Percentiles rank a stretch among this genome's conserved stretches.
These are phyloP conservation scores for Nesometra sesokonis DNA, from an alignment of 35 echinoderm and acorn worm species.

Conservation along the genomic window DNA sequence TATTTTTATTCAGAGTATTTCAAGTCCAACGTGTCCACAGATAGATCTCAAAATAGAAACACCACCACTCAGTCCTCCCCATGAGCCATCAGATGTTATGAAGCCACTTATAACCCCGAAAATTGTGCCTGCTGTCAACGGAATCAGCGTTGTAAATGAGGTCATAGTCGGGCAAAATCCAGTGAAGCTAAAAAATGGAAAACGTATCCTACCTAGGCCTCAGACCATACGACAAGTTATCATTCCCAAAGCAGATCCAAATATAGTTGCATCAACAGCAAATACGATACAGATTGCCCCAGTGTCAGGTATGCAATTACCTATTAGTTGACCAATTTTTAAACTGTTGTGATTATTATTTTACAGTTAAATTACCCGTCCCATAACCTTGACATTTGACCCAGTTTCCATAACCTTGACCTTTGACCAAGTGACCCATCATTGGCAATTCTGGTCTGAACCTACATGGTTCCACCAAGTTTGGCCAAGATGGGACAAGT, in stretches of 20 bases:
- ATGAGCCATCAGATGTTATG: slow-evolving; percentile 8
- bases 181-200: neutral
- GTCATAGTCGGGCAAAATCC: neutral
- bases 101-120: neutral
- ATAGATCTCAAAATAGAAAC: slow-evolving; percentile 50
- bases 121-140: neutral
- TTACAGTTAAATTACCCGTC: no score
- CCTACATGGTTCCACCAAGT: no score
- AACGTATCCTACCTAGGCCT: neutral
- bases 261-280: neutral
- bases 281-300: slow-evolving; percentile 29
- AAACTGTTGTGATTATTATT: no score
- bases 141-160: slow-evolving; percentile 9
- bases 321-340: no score
- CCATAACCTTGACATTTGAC: no score
- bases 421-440: no score
- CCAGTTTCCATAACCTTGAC: no score
- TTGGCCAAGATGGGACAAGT: no score
- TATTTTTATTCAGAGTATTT: neutral
- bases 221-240: slow-evolving; percentile 49
- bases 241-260: slow-evolving; percentile 56
- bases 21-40: neutral
- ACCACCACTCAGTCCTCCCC: slow-evolving; percentile 79
- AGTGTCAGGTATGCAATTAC: slow-evolving; percentile 34
- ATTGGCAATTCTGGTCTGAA: no score